Conservation (phyloP, 2,888 invertebrate genomes). For the Scotopteryx bipunctaria region DNA sequence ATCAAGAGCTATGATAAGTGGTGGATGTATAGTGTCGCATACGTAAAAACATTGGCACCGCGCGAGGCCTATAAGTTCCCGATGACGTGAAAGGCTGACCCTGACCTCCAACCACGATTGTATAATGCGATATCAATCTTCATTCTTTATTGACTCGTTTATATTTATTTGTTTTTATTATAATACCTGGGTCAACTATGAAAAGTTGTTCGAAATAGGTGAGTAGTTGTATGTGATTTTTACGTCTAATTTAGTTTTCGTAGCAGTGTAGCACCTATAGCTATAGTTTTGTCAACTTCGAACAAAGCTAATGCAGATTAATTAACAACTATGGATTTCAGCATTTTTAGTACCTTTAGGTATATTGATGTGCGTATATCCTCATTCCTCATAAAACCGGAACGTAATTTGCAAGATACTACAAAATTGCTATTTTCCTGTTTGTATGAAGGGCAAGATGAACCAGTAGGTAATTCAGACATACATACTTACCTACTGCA, state of each 20-base stretch:
- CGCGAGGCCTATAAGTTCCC: constrained; percentile 12
- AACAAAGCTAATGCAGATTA: no score
- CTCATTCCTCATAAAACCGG: background rate
- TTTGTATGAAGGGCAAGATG: constrained; percentile 9
- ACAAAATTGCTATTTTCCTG: constrained; percentile 12
- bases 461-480: background rate
- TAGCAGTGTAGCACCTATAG: background rate
- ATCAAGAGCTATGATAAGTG: background rate
- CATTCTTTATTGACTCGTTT: constrained; percentile 7
- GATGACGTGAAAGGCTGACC: constrained; percentile 9
- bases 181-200: no score
- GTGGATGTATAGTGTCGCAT: background rate
- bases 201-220: no score
- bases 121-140: constrained; percentile 19
- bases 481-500: constrained; percentile 7
- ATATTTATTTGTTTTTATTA: constrained; percentile 3
- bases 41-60: constrained; percentile 12
- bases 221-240: background rate
- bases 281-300: no score
- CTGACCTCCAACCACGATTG: constrained; percentile 17
- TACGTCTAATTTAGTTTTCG: background rate
- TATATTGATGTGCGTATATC: no score
- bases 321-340: no score
- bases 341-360: no score
- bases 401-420: constrained; percentile 6